Percentiles rank a stretch among this genome's conserved stretches.
phyloP scores from a whole-genome alignment of 2,797 vertebrate species.

The Euthynnus affinis region DNA sequence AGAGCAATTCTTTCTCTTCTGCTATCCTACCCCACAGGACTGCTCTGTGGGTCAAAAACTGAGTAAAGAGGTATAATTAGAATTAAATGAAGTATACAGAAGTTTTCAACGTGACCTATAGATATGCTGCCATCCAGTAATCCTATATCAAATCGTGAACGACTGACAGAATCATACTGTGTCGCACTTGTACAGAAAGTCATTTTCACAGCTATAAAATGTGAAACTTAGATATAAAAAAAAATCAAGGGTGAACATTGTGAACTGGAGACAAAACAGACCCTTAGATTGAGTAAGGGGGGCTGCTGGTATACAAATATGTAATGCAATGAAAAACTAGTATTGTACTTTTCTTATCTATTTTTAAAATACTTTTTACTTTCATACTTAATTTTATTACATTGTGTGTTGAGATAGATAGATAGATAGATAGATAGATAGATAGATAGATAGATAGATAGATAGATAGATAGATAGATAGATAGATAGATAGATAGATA shows the following conservation, averaged over 20 bases:
- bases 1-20: constrained; percentile 41
- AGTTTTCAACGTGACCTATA: constrained; percentile 31
- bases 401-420: neutral
- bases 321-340: neutral
- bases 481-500: no score
- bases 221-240: neutral
- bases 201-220: neutral
- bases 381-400: no score
- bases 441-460: no score
- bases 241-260: neutral
- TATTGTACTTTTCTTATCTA: neutral
- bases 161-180: neutral
- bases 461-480: no score
- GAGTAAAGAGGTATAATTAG: constrained; percentile 36
- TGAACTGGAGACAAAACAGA: neutral
- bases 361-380: neutral
- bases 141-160: constrained; percentile 1
- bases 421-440: no score
- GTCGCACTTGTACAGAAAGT: neutral
- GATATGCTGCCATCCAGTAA: constrained; percentile 1
- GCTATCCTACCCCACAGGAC: constrained; percentile 46
- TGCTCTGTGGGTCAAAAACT: constrained; percentile 24
- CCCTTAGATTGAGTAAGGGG: neutral
- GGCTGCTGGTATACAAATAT: neutral
- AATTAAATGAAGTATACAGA: constrained; percentile 2